These are phyloP conservation scores for Datnioides undecimradiatus DNA, from an alignment of 2,113 vertebrate species.

Conservation along the genomic window DNA sequence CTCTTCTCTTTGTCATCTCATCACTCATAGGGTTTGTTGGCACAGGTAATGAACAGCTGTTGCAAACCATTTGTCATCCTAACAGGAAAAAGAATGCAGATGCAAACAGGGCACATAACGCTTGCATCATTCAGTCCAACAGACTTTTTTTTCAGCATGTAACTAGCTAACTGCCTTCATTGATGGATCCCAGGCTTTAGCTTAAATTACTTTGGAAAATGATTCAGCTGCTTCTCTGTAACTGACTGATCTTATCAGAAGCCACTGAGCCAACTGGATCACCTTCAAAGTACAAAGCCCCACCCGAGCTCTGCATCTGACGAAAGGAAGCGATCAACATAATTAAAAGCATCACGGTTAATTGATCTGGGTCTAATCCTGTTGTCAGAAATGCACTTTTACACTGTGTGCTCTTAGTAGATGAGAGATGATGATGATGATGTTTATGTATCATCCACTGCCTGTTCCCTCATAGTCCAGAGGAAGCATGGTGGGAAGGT, in stretches of 20 bases:
- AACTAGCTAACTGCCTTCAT: constrained; percentile 1
- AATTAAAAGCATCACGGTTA: constrained; percentile 46
- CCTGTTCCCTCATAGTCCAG: constrained; percentile 38
- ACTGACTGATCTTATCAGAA: constrained; percentile 46
- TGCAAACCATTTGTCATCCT: constrained; percentile 7
- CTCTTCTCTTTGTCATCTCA: constrained; percentile 30
- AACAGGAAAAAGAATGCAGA: constrained; percentile 8
- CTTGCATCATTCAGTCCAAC: background rate
- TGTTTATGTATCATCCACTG: constrained; percentile 24
- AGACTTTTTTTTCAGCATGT: background rate
- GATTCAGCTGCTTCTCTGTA: constrained; percentile 18
- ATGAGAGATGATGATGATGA: constrained; percentile 32
- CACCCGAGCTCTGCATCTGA: constrained; percentile 8
- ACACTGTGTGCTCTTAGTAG: constrained; percentile 15
- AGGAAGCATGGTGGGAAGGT: constrained; percentile 62
- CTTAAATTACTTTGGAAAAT: constrained; percentile 23
- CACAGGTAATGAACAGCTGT: constrained; percentile 35
- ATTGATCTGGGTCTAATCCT: constrained; percentile 23
- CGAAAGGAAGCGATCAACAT: constrained; percentile 8
- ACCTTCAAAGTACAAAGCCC: constrained; percentile 43
- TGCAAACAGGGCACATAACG: background rate
- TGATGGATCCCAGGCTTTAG: constrained; percentile 38
- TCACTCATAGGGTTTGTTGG: constrained; percentile 22
- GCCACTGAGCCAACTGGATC: constrained; percentile 48
- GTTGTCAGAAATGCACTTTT: constrained; percentile 22